These are phyloP conservation scores for Hirundo rustica DNA, from an alignment of 2,797 vertebrate species.

Conservation along the genomic window DNA sequence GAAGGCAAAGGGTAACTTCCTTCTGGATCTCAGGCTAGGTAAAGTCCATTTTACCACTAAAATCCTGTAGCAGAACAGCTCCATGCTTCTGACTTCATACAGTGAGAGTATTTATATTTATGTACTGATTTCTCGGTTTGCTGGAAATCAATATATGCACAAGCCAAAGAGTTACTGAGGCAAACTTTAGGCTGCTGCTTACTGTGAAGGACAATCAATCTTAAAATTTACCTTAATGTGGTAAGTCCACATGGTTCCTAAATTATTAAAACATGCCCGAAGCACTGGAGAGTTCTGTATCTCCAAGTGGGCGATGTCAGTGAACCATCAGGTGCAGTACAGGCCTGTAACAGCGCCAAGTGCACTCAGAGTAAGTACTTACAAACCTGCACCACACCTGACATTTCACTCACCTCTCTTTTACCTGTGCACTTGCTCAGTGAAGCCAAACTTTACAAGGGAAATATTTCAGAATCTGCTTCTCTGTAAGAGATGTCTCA, in stretches of 20 bases:
- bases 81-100: background rate
- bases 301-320: background rate
- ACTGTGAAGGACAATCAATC: background rate
- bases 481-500: background rate
- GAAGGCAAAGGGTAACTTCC: background rate
- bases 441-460: background rate
- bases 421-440: background rate
- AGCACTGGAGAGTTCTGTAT: background rate
- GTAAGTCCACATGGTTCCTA: background rate
- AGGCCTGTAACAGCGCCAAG: background rate
- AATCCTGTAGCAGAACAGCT: background rate
- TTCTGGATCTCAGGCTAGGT: background rate
- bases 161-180: background rate
- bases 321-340: background rate
- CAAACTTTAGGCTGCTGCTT: background rate
- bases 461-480: background rate
- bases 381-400: background rate
- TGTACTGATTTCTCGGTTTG: background rate
- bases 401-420: background rate
- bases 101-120: background rate
- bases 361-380: background rate
- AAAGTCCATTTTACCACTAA: background rate
- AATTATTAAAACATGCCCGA: background rate
- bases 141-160: background rate
- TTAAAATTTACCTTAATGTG: background rate